Evolutionary conservation across 2,113 vertebrate species (phyloP), one percentile per base, ranked within the genome.

Genomic region (Dolichallabes microphthalmus): DNA sequence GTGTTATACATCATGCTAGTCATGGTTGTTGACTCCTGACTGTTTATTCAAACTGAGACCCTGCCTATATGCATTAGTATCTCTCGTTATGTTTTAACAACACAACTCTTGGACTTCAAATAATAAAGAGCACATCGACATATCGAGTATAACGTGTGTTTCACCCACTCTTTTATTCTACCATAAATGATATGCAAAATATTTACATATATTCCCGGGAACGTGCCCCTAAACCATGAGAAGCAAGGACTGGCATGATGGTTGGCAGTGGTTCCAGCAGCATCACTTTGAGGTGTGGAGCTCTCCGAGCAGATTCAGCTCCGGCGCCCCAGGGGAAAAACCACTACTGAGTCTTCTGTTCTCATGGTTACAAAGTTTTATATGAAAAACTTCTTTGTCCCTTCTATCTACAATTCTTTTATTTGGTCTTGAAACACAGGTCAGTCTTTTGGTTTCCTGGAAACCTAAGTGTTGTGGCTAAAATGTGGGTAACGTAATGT

Each of bases 201-300:
- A 15, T 27, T 1, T 64, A 14, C 19, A 30, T 32, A 32, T 15
- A 4, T 52, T 52, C 73, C 45, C 2, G 0, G 5, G 71, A 12
- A 74, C 5, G 12, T 50, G 39, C 20, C 22, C 22, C 69, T 53
- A 25, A 86, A 61, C 32, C 25, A 4, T 60, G 14, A 69, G 19
- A 79, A 68, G 32, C 27, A 20, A 63, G 71, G 27, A n/a, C 74
- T 82, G 74, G 55, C 58, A 53, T 83, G 52, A 86, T 76, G 75
- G 60, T 35, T 39, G n/a, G 45, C 81, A n/a, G 60, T 0, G 1
- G 20, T 66, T 81, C 60, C 64, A 60, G 58, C 39, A 85, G 57
- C 79, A 32, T 84, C 53, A 19, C 58, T 64, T 68, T 15, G 17
- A 45, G 63, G 50, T 45, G 14, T 60, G 61, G 27, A 25, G 30